Evolutionary conservation across 2,888 invertebrate genomes (phyloP), one percentile per base, ranked within the genome.

Genomic region (Laspeyria flexula): DNA sequence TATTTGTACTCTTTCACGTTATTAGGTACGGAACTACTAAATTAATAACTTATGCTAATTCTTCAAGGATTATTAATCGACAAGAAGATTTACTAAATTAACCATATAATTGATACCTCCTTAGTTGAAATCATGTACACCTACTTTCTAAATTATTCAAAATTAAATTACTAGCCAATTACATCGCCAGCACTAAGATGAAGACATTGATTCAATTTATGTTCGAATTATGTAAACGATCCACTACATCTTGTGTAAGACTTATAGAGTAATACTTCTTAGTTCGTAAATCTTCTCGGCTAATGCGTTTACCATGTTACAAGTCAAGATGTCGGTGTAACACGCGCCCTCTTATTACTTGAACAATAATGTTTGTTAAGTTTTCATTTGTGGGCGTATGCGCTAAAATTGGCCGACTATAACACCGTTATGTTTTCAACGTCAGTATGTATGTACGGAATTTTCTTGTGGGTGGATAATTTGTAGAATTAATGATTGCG

Each of bases 261-360:
- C 10, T 30, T 21, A 33, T 29, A 13, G 18, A 33, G 43, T 49
- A 35, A 48, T 41, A 60, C 40, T 18, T 55, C 52, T 56, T 31
- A 38, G 50, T 39, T 50, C 42, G 61, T 71, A 68, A 70, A 69
- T 70, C 60, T 56, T 55, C 40, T 29, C 10, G 43, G 41, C 52
- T 77, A 79, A 77, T 77, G 74, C 62, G 51, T 66, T 75, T 74
- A 38, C 60, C 54, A 65, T 73, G 73, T 77, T 68, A 73, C 66
- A 53, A 55, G 64, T 66, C 65, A 55, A 59, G 63, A 54, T 59
- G 64, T 64, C 67, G 60, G 65, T 80, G 67, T 75, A 71, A 78
- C 54, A 61, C 18, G 45, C 59, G 59, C 65, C 62, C 69, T 63
- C 59, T 70, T 72, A 68, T 68, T 68, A 55, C 47, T 54, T 35